Conservation (phyloP, 2,888 invertebrate species). For the Pachycephus smyrnensis region DNA sequence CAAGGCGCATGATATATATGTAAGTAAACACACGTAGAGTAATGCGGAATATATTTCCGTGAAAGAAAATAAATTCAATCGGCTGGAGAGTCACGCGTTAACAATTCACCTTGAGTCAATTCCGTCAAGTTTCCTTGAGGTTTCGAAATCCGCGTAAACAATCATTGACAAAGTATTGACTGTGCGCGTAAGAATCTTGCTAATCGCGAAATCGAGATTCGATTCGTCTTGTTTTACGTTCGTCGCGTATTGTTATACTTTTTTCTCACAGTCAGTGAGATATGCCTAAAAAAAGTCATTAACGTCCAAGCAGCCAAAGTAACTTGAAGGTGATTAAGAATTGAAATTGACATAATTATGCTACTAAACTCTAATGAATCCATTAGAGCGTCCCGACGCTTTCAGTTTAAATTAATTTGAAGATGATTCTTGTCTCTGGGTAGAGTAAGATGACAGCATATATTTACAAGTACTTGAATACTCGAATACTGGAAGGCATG, state of each 20-base stretch:
- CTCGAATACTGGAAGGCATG: neutral
- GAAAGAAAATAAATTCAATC: neutral
- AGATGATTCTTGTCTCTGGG: neutral
- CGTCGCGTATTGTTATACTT: neutral
- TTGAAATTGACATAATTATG: neutral
- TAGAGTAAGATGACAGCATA: neutral
- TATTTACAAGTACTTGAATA: neutral
- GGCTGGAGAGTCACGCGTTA: neutral
- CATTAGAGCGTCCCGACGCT: neutral
- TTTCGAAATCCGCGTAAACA: neutral
- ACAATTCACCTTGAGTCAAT: neutral
- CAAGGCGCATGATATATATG: neutral
- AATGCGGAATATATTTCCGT: neutral
- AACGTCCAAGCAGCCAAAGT: neutral
- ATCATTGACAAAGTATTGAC: neutral
- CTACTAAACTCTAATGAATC: neutral
- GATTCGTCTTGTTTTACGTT: neutral
- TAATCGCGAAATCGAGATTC: neutral
- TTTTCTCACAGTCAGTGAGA: neutral
- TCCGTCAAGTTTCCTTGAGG: neutral
- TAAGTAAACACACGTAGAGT: neutral
- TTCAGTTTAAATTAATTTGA: neutral
- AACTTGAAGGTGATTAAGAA: neutral
- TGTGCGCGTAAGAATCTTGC: neutral
- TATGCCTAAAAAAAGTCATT: neutral